Conservation (phyloP, 2,113 vertebrate species). For the Dicerorhinus sumatrensis region DNA sequence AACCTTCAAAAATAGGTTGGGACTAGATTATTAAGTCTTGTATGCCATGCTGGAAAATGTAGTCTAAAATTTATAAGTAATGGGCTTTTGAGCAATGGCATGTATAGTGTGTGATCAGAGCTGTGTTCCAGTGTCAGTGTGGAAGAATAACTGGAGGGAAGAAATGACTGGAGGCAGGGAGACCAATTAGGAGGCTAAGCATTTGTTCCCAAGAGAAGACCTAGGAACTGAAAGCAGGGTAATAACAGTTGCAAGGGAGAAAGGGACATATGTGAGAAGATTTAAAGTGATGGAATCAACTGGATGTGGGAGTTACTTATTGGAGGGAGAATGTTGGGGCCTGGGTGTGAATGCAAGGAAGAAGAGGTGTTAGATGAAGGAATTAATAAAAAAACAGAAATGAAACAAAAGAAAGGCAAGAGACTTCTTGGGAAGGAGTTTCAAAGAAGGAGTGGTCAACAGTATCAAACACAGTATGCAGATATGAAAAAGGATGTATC, state of each 20-base stretch:
- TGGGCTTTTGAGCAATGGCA: not conserved
- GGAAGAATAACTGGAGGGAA: conserved; percentile 19
- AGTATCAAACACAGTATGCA: not conserved
- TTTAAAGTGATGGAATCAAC: conserved; percentile 38
- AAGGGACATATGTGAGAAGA: conserved; percentile 28
- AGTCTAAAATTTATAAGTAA: conserved; percentile 23
- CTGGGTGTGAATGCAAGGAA: conserved; percentile 5
- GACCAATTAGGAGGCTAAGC: conserved; percentile 52
- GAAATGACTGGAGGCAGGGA: not conserved
- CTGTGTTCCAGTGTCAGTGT: not conserved
- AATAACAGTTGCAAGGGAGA: conserved; percentile 42
- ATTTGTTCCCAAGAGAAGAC: not conserved
- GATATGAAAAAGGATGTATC: not conserved
- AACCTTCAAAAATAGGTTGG: conserved; percentile 21
- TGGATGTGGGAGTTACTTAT: conserved; percentile 36
- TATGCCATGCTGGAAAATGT: not conserved
- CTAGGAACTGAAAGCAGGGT: conserved; percentile 13
- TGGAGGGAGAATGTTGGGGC: not conserved
- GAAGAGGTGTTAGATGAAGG: not conserved
- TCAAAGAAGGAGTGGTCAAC: not conserved
- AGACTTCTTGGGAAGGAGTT: not conserved
- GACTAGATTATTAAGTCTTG: conserved; percentile 19
- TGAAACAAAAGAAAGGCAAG: conserved; percentile 11
- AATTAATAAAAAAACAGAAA: conserved; percentile 48
- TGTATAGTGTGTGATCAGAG: not conserved